Conservation (phyloP, 1,140 invertebrate genomes). For the Caligus rogercresseyi region DNA sequence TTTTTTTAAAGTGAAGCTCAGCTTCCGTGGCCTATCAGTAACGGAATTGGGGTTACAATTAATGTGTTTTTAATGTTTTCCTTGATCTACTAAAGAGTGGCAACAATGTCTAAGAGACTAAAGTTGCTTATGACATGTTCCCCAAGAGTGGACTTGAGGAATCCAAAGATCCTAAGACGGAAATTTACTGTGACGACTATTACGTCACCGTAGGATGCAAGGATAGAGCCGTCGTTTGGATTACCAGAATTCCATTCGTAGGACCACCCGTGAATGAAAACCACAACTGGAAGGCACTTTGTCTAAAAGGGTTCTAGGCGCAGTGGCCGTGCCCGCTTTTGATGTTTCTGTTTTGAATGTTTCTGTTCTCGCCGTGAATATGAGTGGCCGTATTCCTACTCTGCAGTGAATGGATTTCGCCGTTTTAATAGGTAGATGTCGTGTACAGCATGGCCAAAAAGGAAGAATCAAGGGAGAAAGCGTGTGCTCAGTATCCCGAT, state of each 20-base stretch:
- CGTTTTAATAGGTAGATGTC: too few relatives aligned
- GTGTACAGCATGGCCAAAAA: too few relatives aligned
- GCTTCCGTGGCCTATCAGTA: constrained; percentile 85
- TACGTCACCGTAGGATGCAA: constrained; percentile 74
- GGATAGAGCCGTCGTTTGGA: constrained; percentile 78
- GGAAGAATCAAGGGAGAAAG: too few relatives aligned
- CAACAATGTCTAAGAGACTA: constrained; percentile 68
- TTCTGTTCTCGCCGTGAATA: too few relatives aligned
- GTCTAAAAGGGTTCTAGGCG: constrained; percentile 29
- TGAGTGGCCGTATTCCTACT: too few relatives aligned
- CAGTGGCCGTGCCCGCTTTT: too few relatives aligned
- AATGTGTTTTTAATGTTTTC: constrained; percentile 34
- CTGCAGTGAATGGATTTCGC: too few relatives aligned
- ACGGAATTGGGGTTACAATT: constrained; percentile 47
- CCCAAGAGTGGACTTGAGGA: constrained; percentile 50
- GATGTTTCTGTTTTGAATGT: too few relatives aligned
- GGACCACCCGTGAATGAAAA: constrained; percentile 88
- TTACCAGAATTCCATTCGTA: constrained; percentile 93
- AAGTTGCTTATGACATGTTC: constrained; percentile 59
- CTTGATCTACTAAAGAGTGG: constrained; percentile 66
- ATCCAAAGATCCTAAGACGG: constrained; percentile 73
- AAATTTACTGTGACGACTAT: constrained; percentile 87
- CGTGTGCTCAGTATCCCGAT: too few relatives aligned
- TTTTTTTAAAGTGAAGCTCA: constrained; percentile 71
- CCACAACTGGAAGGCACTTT: constrained; percentile 58